These are phyloP conservation scores for Phyllostomus hastatus DNA, from an alignment of 2,113 vertebrate species.

Conservation along the genomic window DNA sequence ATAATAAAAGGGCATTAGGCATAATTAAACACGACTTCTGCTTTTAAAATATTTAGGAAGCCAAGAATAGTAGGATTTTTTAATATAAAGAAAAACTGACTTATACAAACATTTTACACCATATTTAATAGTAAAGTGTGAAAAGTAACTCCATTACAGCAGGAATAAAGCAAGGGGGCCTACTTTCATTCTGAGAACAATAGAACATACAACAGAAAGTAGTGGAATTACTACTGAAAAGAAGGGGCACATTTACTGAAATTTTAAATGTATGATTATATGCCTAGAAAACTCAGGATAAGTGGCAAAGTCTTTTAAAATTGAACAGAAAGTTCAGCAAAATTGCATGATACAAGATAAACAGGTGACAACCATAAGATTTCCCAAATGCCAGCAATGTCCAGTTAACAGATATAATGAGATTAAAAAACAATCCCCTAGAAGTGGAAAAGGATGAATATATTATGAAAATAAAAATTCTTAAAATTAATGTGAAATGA, in stretches of 20 bases:
- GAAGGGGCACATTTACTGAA: neutral
- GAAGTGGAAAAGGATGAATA: neutral
- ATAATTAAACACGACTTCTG: neutral
- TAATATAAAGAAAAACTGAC: neutral
- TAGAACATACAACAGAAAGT: neutral
- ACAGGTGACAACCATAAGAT: neutral
- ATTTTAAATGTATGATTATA: neutral
- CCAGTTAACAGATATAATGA: neutral
- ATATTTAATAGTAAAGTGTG: neutral
- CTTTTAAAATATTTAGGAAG: constrained; percentile 16
- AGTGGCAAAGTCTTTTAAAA: neutral
- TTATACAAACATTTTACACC: neutral
- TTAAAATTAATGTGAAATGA: neutral
- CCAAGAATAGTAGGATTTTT: neutral
- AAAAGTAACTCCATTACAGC: neutral
- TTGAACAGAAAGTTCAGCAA: constrained; percentile 6
- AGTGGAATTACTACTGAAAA: neutral
- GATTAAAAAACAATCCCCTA: neutral
- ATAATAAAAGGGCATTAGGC: neutral
- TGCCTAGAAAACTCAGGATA: neutral
- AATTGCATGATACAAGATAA: neutral
- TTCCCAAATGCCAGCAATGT: neutral
- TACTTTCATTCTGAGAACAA: neutral
- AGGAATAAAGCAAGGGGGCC: neutral
- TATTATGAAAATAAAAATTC: neutral